Percentiles rank a stretch among this genome's conserved stretches.
phyloP scores from a whole-genome alignment of 2,888 invertebrate genomes.

The Drosophila flavopinicola region DNA sequence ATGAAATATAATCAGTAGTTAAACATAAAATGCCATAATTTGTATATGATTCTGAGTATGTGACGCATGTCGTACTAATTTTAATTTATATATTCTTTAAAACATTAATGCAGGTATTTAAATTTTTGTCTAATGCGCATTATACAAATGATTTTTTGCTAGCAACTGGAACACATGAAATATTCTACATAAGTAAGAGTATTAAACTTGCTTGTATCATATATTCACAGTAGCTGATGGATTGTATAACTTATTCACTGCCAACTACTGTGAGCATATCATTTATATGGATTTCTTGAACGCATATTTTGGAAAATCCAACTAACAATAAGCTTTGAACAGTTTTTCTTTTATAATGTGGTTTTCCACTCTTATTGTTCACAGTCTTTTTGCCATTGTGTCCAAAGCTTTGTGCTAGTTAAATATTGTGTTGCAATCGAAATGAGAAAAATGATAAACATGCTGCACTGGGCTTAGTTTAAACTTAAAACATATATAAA shows the following conservation, averaged over 20 bases:
- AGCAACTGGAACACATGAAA: constrained; percentile 1
- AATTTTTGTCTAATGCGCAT: neutral
- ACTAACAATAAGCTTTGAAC: constrained; percentile 37
- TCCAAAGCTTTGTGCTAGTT: constrained; percentile 42
- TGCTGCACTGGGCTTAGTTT: constrained; percentile 40
- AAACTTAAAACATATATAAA: constrained; percentile 69
- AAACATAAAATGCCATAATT: constrained; percentile 17
- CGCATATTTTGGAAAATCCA: constrained; percentile 6
- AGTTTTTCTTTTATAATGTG: constrained; percentile 1
- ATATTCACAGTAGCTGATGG: no score
- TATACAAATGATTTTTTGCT: neutral
- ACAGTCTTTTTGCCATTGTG: constrained; percentile 50
- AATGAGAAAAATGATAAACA: neutral
- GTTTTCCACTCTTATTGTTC: constrained; percentile 34
- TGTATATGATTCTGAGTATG: constrained; percentile 33
- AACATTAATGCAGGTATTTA: constrained; percentile 1
- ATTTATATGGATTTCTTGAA: neutral
- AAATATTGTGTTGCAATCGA: constrained; percentile 7
- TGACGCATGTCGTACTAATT: constrained; percentile 19
- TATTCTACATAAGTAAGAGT: constrained; percentile 3
- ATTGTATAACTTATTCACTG: no score
- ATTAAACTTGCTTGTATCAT: no score
- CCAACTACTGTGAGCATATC: constrained; percentile 1
- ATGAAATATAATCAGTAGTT: neutral
- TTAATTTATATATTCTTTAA: constrained; percentile 15